Percentiles rank a stretch among this genome's conserved stretches.
These are phyloP conservation scores for Petrocephalus zakoni DNA, from an alignment of 2,113 vertebrate species.

Conservation along the genomic window DNA sequence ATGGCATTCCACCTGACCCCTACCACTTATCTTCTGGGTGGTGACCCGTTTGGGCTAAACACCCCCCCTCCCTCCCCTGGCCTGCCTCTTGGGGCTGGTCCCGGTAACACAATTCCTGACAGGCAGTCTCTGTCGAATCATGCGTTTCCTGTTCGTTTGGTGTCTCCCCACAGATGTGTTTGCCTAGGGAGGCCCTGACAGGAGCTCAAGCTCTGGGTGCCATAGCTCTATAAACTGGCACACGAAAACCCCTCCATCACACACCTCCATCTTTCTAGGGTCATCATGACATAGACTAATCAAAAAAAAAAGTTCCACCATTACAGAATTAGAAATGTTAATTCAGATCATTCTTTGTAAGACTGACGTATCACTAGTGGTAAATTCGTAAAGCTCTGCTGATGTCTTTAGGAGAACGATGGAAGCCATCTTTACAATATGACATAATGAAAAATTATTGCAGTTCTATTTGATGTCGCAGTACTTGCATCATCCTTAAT, in stretches of 20 bases:
- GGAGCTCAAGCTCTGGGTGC: neutral
- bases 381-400: neutral
- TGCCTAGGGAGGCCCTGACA: neutral
- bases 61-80: neutral
- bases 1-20: neutral
- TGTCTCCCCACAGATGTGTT: neutral
- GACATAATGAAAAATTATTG: neutral
- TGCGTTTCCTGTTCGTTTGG: neutral
- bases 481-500: neutral
- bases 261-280: neutral
- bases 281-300: neutral
- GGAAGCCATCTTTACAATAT: neutral
- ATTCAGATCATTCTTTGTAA: neutral
- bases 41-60: neutral
- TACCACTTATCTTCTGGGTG: neutral
- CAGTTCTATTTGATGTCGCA: neutral
- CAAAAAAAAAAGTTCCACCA: neutral
- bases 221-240: neutral
- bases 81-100: neutral
- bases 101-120: neutral
- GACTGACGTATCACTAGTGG: neutral
- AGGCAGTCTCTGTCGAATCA: neutral
- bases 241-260: neutral
- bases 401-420: neutral
- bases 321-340: neutral